Percentiles rank a stretch among this genome's conserved stretches.
These are phyloP conservation scores for Upupa epops DNA, from an alignment of 2,113 vertebrate species.

Conservation along the genomic window DNA sequence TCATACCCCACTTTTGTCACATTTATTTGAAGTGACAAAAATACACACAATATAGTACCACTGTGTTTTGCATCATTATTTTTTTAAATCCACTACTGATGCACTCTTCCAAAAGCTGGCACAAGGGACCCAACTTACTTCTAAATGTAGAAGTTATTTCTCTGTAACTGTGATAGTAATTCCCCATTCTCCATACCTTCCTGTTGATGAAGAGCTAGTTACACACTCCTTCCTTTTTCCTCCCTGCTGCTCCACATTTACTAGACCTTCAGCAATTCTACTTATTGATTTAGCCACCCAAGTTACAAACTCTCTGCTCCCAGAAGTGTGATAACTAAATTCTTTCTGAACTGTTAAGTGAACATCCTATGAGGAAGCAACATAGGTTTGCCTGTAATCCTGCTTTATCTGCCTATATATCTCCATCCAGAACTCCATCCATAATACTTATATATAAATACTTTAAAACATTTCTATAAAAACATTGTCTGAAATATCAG, in stretches of 20 bases:
- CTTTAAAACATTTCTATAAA: not conserved
- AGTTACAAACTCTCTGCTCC: not conserved
- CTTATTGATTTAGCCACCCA: not conserved
- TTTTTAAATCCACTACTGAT: not conserved
- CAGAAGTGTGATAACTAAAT: not conserved
- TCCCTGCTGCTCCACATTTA: not conserved
- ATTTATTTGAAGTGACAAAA: slow-evolving; percentile 24
- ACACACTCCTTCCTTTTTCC: not conserved
- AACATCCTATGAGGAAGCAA: not conserved
- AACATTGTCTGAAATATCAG: not conserved
- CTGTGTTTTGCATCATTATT: not conserved
- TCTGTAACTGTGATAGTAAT: not conserved
- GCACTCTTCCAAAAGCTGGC: not conserved
- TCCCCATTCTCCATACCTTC: not conserved
- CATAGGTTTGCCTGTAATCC: not conserved
- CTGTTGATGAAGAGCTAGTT: not conserved
- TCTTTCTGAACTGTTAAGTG: not conserved
- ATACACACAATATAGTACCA: not conserved
- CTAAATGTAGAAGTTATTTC: not conserved
- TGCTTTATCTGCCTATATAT: not conserved
- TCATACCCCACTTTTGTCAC: not conserved
- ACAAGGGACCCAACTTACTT: not conserved
- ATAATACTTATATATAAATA: not conserved
- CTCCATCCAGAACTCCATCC: not conserved
- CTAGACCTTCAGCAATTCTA: not conserved